Evolutionary conservation across 1,140 invertebrate species (phyloP).

Genomic region (Teleogryllus occipitalis): DNA sequence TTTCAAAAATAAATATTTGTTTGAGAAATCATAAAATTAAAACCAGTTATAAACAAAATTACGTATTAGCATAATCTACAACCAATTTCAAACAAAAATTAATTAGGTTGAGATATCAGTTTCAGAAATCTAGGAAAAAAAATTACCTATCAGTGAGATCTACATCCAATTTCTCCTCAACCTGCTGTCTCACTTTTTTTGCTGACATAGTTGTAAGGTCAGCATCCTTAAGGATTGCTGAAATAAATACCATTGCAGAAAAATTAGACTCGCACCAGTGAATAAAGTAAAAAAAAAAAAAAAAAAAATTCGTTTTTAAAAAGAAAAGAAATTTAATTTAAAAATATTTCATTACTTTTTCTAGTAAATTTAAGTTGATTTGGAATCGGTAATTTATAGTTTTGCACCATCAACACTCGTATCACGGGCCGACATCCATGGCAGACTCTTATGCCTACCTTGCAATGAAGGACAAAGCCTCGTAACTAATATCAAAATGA

Average conservation of each 20-base stretch:
- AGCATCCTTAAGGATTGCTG: constrained; percentile 80
- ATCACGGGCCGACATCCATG: background rate
- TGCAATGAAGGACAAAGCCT: background rate
- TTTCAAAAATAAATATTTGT: too few species aligned
- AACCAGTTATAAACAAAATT: constrained; percentile 17
- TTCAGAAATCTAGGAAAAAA: constrained; percentile 12
- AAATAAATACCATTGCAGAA: constrained; percentile 31
- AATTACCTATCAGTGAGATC: constrained; percentile 57
- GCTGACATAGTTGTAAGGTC: constrained; percentile 74
- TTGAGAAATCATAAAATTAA: constrained; percentile 13
- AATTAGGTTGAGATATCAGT: background rate
- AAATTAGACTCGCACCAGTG: constrained; percentile 12
- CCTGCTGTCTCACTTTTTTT: constrained; percentile 81
- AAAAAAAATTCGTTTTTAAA: too few species aligned
- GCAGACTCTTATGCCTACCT: background rate
- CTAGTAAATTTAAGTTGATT: too few species aligned
- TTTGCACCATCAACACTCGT: background rate
- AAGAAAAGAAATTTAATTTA: too few species aligned
- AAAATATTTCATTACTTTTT: too few species aligned
- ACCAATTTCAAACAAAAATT: background rate
- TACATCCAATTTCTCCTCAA: constrained; percentile 71
- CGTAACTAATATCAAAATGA: background rate
- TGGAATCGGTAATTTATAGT: background rate
- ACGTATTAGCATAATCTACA: constrained; percentile 7
- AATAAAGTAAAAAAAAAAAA: background rate